Conservation (phyloP, 2,797 vertebrate species). For the Botia almorhae region DNA sequence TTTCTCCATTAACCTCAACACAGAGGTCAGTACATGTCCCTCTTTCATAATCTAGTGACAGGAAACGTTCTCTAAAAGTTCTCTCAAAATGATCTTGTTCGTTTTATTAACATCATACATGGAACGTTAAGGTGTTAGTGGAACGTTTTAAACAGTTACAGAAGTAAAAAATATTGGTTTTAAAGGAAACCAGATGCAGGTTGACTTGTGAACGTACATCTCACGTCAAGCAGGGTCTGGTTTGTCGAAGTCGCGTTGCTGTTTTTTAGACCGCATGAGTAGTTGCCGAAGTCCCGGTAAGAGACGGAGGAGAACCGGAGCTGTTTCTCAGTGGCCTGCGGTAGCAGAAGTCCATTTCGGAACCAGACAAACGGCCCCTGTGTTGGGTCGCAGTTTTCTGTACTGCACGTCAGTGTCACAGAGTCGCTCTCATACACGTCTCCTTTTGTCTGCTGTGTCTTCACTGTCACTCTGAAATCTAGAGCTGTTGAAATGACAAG, state of each 20-base stretch:
- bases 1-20: neutral
- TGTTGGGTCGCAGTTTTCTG: slow-evolving; percentile 23
- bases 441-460: neutral
- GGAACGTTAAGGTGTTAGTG: too few species aligned
- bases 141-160: too few species aligned
- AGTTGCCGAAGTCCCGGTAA: slow-evolving; percentile 17
- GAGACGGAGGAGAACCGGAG: neutral
- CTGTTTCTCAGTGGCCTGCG: neutral
- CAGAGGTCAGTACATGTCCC: neutral
- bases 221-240: slow-evolving; percentile 39
- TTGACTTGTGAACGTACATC: slow-evolving; percentile 30
- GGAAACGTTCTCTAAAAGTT: too few species aligned
- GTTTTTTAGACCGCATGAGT: slow-evolving; percentile 34
- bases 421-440: slow-evolving; percentile 29
- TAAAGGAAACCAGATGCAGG: too few species aligned
- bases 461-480: slow-evolving; percentile 12
- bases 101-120: too few species aligned
- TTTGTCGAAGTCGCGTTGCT: neutral
- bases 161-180: too few species aligned
- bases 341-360: slow-evolving; percentile 27
- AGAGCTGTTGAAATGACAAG: slow-evolving; percentile 5
- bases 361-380: slow-evolving; percentile 22
- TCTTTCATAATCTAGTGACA: neutral
- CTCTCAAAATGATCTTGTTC: too few species aligned
- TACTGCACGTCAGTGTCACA: slow-evolving; percentile 25